Base-by-base conservation (phyloP, 2,888 invertebrate species). In the Calephelis perditalis region DNA sequence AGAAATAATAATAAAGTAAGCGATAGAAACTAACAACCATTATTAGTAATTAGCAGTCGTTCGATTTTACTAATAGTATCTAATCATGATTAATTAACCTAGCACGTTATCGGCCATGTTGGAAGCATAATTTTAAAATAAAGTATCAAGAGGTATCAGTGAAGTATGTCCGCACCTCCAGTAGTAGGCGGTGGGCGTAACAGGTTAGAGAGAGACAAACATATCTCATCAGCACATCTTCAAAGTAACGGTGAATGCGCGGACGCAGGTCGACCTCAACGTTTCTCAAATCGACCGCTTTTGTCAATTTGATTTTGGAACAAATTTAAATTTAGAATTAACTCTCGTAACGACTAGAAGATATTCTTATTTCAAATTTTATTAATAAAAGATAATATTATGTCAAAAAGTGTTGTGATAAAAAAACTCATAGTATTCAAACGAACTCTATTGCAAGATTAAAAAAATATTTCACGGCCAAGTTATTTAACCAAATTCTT, bases 231-330 rank as follows among this genome's bases (percentile, higher is more conserved):
- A 67, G 70, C 66, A 63, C 76, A 71, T 66, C 70, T 61, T 47
- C 62, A 66, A 67, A 62, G 68, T 86, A 85, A 85, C 86, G 86
- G 83, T 78, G 73, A 68, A 60, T 72, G 81, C 82, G 83, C 83
- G 67, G 63, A 69, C 73, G 73, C 77, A 73, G 74, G 62, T 67
- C 79, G 78, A 78, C 77, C 77, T 80, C 74, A 75, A 72, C 72
- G 74, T 80, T 78, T 77, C 52, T 75, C 59, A 72, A 72, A 69
- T 68, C 73, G 74, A 77, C 73, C 75, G 73, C 76, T 76, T 80
- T 81, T 81, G 76, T 73, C 77, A 78, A 78, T 81, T 78, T 73
- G 73, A 78, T 78, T 82, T 81, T 78, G 46, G 73, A 72, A 74
- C 71, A 72, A 75, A 80, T 63, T 58, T 54, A 47, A 45, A 62